Percentiles rank a stretch among this genome's conserved stretches.
Conservation (phyloP, 2,113 vertebrate species). For the Takifugu flavidus region DNA sequence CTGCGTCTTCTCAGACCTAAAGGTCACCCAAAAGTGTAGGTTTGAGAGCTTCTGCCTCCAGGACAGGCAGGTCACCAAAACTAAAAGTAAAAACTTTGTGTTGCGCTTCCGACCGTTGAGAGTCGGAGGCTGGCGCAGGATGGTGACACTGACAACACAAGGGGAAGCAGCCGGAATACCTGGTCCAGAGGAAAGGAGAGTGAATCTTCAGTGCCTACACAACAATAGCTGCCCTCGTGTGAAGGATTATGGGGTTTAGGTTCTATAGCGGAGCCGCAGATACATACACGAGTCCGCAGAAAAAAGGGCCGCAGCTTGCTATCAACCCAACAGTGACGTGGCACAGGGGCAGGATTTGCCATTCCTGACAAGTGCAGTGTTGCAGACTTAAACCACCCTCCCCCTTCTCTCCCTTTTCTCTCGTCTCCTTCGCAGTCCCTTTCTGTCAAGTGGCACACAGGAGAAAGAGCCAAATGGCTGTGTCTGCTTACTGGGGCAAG, state of each 20-base stretch:
- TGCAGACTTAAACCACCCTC: slow-evolving; percentile 44
- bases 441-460: slow-evolving; percentile 47
- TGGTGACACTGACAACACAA: slow-evolving; percentile 23
- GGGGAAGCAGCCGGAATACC: slow-evolving; percentile 23
- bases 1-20: slow-evolving; percentile 13
- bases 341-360: slow-evolving; percentile 32
- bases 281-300: slow-evolving; percentile 45
- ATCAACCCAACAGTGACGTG: slow-evolving; percentile 62
- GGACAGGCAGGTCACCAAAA: slow-evolving; percentile 29
- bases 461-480: slow-evolving; percentile 43
- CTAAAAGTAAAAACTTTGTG: slow-evolving; percentile 16
- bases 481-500: slow-evolving; percentile 68
- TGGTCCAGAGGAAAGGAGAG: slow-evolving; percentile 35
- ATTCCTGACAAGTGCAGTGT: slow-evolving; percentile 62
- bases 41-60: slow-evolving; percentile 18
- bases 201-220: slow-evolving; percentile 43
- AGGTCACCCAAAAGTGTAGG: slow-evolving; percentile 27
- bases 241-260: slow-evolving; percentile 58
- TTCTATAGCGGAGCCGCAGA: slow-evolving; percentile 46
- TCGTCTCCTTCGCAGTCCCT: slow-evolving; percentile 42
- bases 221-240: slow-evolving; percentile 46
- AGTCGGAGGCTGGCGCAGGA: slow-evolving; percentile 30
- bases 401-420: slow-evolving; percentile 43
- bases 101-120: slow-evolving; percentile 17
- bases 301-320: slow-evolving; percentile 52